These are phyloP conservation scores for Boloria selene DNA, from an alignment of 2,888 invertebrate species.

Conservation along the genomic window DNA sequence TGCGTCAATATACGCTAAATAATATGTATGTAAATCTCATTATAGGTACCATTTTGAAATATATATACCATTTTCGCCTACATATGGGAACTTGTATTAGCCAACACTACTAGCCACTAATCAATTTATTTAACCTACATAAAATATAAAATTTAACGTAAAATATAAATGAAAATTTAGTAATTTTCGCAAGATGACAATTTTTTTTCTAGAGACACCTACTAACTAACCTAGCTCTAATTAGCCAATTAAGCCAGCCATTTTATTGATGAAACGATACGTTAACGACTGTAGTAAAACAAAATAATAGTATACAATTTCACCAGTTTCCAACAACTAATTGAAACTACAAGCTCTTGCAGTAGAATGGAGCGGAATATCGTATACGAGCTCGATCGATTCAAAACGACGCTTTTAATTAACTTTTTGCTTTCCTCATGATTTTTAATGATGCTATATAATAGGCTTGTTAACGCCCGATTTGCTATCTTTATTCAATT, in stretches of 20 bases:
- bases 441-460: constrained; percentile 25
- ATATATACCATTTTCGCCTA: too few relatives aligned
- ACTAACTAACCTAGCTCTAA: too few relatives aligned
- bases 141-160: too few relatives aligned
- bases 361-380: not conserved
- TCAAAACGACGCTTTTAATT: constrained; percentile 25
- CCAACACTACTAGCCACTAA: too few relatives aligned
- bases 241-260: not conserved
- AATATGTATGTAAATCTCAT: not conserved
- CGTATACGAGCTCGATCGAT: constrained; percentile 6
- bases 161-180: too few relatives aligned
- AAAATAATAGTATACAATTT: constrained; percentile 11
- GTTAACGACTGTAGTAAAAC: constrained; percentile 10
- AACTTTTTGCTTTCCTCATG: constrained; percentile 20
- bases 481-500: constrained; percentile 18
- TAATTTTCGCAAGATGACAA: too few relatives aligned
- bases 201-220: too few relatives aligned
- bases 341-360: not conserved
- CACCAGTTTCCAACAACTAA: constrained; percentile 2
- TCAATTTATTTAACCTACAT: too few relatives aligned
- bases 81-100: too few relatives aligned
- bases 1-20: not conserved
- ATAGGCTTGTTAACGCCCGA: constrained; percentile 17
- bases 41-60: not conserved
- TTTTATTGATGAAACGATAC: constrained; percentile 6